Percentiles rank a stretch among this genome's conserved stretches.
These are phyloP conservation scores for Fragum fragum DNA, from an alignment of 2,888 invertebrate genomes.

Conservation along the genomic window DNA sequence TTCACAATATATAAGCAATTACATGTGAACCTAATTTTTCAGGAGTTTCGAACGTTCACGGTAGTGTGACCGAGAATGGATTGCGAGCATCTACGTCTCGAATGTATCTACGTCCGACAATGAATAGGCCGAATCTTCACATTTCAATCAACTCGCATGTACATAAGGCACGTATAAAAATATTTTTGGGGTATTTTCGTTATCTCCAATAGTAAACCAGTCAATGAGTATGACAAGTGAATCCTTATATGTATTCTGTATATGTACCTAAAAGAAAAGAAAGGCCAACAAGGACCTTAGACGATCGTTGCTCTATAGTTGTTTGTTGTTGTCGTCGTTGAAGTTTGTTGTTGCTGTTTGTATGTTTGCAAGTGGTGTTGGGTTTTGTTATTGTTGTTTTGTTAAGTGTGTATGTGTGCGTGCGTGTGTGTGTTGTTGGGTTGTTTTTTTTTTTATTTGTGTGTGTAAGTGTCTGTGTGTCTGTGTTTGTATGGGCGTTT, in stretches of 20 bases:
- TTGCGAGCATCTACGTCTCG: neutral
- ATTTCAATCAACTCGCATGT: slow-evolving; percentile 1
- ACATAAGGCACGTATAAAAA: neutral
- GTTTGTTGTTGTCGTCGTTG: no score
- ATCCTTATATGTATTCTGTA: neutral
- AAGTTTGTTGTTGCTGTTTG: no score
- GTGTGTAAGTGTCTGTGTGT: no score
- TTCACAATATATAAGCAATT: no score
- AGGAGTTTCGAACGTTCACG: slow-evolving; percentile 4
- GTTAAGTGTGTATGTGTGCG: no score
- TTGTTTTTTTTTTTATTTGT: no score
- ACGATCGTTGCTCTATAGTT: neutral
- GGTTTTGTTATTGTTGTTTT: no score
- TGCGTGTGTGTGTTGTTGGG: no score
- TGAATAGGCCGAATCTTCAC: slow-evolving; percentile 12
- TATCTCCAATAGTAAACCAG: neutral
- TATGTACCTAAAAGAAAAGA: neutral
- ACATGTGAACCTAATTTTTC: no score
- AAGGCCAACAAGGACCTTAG: neutral
- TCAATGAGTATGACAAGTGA: neutral
- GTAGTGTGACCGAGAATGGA: slow-evolving; percentile 1
- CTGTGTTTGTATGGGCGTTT: no score
- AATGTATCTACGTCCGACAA: slow-evolving; percentile 20
- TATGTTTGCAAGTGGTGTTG: no score
- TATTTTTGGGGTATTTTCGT: neutral